These are phyloP conservation scores for Mystacides longicornis DNA, from an alignment of 2,888 invertebrate species.

Conservation along the genomic window DNA sequence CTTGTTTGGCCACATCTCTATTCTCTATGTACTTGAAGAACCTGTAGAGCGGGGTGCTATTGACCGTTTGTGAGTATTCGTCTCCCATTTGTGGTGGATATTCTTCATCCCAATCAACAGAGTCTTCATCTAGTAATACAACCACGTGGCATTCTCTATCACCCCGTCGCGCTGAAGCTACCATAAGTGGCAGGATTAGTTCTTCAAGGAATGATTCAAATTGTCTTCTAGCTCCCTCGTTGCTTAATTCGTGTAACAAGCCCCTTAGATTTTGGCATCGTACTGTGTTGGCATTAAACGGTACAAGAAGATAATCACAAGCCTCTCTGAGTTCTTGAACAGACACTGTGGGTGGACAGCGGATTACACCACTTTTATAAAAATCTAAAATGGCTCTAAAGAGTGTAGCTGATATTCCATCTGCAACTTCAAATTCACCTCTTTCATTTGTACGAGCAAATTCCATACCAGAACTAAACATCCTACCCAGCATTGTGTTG, in stretches of 20 bases:
- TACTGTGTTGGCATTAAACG: constrained; percentile 93
- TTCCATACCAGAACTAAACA: constrained; percentile 90
- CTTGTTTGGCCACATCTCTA: constrained; percentile 97
- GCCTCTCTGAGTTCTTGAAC: constrained; percentile 97
- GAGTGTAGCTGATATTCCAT: constrained; percentile 91
- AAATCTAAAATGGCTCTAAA: constrained; percentile 94
- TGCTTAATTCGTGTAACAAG: constrained; percentile 93
- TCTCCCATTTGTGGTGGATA: constrained; percentile 99
- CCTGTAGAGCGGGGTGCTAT: constrained; percentile 90
- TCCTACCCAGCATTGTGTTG: constrained; percentile 98
- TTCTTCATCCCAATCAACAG: constrained; percentile 96
- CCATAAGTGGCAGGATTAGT: constrained; percentile 93
- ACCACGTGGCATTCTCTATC: constrained; percentile 98
- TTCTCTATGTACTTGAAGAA: constrained; percentile 99
- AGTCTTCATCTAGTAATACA: constrained; percentile 91
- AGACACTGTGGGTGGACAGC: constrained; percentile 92
- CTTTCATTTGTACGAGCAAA: constrained; percentile 92
- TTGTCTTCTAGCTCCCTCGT: constrained; percentile 97
- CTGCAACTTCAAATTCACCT: constrained; percentile 95
- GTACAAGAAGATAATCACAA: constrained; percentile 96
- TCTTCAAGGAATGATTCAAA: constrained; percentile 95
- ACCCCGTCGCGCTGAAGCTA: constrained; percentile 85
- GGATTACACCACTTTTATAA: constrained; percentile 84
- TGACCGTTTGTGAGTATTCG: constrained; percentile 95
- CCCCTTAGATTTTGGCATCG: constrained; percentile 95